Percentiles rank a stretch among this genome's conserved stretches.
Conservation (phyloP, 2,113 vertebrate species). For the Sylvilagus bachmani region DNA sequence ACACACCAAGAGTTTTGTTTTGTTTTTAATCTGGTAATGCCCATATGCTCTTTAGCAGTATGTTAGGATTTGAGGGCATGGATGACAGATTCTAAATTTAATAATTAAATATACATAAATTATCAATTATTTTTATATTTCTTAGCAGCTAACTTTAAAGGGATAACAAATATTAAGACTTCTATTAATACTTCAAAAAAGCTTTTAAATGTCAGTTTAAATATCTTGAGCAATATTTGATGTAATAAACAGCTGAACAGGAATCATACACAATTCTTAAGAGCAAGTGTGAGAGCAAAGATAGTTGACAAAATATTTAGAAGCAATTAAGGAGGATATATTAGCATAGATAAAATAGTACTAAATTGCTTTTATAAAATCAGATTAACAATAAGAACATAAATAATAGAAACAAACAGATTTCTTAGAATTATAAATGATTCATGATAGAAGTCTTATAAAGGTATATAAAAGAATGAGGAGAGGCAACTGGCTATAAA, state of each 20-base stretch:
- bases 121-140: background rate
- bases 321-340: background rate
- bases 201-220: background rate
- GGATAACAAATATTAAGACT: background rate
- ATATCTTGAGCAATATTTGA: background rate
- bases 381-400: background rate
- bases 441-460: background rate
- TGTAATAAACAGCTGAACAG: background rate
- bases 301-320: background rate
- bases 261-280: background rate
- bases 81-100: background rate
- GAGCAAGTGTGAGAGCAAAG: background rate
- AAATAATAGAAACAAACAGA: background rate
- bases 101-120: background rate
- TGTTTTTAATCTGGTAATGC: background rate
- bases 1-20: background rate
- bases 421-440: background rate
- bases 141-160: background rate
- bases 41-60: background rate
- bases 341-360: background rate
- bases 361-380: background rate
- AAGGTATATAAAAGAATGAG: background rate
- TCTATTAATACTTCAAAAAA: background rate
- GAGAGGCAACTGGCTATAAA: background rate
- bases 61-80: background rate